Base-by-base conservation (phyloP, 2,888 invertebrate species). In the Piscicola geometra region DNA sequence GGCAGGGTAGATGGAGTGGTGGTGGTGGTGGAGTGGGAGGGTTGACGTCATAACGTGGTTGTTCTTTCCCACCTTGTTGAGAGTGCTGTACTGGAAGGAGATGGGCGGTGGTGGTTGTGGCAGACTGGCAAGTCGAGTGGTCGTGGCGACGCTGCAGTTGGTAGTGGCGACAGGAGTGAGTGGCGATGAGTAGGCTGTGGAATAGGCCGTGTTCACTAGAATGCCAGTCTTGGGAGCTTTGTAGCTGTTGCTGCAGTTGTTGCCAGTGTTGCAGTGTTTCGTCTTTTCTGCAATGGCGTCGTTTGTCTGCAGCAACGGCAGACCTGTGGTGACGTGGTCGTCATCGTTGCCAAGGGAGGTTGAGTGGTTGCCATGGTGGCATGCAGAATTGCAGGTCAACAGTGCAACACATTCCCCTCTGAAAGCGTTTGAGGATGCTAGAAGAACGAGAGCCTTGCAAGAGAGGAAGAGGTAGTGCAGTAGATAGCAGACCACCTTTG, bases 291-390 rank as follows among this genome's bases (percentile, higher is more conserved):
- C n/a, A n/a, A 56, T 21, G n/a, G 60, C 60, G 9, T 56, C 60
- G n/a, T 67, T 67, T 15, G 32, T 67, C 50, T 75, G 75, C 5
- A 76, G 71, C 2, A 76, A 71, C 0, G 76, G 76, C 9, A 76
- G 71, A n/a, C 68, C 76, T n/a, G 76, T 73, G 18, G 56, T 50
- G 68, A 76, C 76, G 76, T 76, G 76, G 35, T 68, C 72, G n/a
- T 56, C 75, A 36, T 47, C 41, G 50, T 41, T 50, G 74, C 50
- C 30, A 18, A 18, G 35, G 28, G 69, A 35, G 33, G 66, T 41
- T 36, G 36, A 32, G 5, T 18, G 56, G 56, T 32, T 21, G 50
- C 12, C 9, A 21, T 18, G 25, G 50, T 74, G 32, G 73, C 73
- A 73, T 32, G 60, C 35, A n/a, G 73, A 73, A 36, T 60, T 60